Base-by-base conservation (phyloP, 2,797 vertebrate genomes). In the Peromyscus attwateri region DNA sequence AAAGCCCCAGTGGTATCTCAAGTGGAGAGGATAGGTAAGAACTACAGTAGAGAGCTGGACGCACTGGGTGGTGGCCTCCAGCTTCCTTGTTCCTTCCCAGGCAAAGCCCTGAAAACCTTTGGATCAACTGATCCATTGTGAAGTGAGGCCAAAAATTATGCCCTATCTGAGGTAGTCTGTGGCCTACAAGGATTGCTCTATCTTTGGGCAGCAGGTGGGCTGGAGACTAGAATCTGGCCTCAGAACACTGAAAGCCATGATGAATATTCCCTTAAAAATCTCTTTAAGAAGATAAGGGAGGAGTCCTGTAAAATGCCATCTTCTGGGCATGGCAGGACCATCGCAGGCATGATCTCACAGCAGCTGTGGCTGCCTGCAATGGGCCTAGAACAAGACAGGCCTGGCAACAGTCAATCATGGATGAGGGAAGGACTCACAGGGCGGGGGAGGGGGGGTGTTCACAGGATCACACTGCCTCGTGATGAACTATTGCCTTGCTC, bases 191-290 rank as follows among this genome's bases (percentile, higher is more conserved):
- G 62, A n/a, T 49, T n/a, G 4, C 6, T 25, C 43, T 19, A 21
- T 62, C 80, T 75, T 75, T 4, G 31, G 40, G 76, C 23, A 84
- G 13, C 21, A 27, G 23, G 7, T 75, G 29, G 83, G 34, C 3
- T 57, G 46, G 13, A 70, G 40, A 66, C 62, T 94, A 52, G 80
- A 95, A 95, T 91, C 4, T 40, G 52, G 31, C 31, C 70, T 31
- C 60, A 79, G 85, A 92, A 82, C 17, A 76, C 40, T 25, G 16
- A 87, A 60, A 27, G 29, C 37, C 29, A 60, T 83, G 37, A 94
- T 94, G 96, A 85, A 31, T 77, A 75, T 92, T 94, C 93, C 66
- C 76, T 96, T 97, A 79, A 94, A 55, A 80, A 91, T 25, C 13
- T 93, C 70, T 91, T 92, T 14, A 77, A 46, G 27, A n/a, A 27